These are phyloP conservation scores for Tinea semifulvella DNA, from an alignment of 2,888 invertebrate species.

Conservation along the genomic window DNA sequence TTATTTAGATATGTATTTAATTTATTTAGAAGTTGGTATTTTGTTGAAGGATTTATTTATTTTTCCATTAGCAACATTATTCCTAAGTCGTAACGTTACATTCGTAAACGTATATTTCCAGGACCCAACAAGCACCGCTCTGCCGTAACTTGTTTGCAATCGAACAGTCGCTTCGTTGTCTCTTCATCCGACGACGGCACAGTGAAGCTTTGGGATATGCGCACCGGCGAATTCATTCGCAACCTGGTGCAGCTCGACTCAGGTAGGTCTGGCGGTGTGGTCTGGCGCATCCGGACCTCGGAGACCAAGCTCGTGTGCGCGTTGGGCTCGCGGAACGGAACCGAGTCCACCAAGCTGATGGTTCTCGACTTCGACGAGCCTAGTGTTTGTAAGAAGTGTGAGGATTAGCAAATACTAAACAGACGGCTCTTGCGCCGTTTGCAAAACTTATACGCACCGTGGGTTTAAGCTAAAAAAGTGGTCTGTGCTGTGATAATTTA, in stretches of 20 bases:
- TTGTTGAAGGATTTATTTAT: no score
- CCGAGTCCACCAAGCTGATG: slow-evolving; percentile 97
- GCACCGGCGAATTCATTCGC: slow-evolving; percentile 95
- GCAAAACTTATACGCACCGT: slow-evolving; percentile 54
- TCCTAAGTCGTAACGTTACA: no score
- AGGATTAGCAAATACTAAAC: slow-evolving; percentile 59
- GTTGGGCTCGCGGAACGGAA: slow-evolving; percentile 97
- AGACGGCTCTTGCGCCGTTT: slow-evolving; percentile 56
- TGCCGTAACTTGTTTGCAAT: slow-evolving; percentile 98
- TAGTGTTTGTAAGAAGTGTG: slow-evolving; percentile 69
- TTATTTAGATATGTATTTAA: no score
- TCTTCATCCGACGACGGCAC: slow-evolving; percentile 99
- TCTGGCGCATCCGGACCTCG: slow-evolving; percentile 95
- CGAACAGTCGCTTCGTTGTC: slow-evolving; percentile 96
- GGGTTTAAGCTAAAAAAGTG: slow-evolving; percentile 24
- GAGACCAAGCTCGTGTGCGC: slow-evolving; percentile 98
- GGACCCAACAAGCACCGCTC: slow-evolving; percentile 97
- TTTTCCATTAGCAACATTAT: no score
- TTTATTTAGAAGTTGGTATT: no score
- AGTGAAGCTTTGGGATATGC: slow-evolving; percentile 98
- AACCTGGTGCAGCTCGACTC: slow-evolving; percentile 94
- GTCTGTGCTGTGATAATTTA: neutral
- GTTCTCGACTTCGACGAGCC: slow-evolving; percentile 97
- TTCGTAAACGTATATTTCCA: no score
- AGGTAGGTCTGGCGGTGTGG: slow-evolving; percentile 97